A percentile compares a stretch with the other conserved stretches of the same genome.
These are phyloP conservation scores for Pseudolaguvia tuberculata DNA, from an alignment of 2,113 vertebrate genomes.

Conservation along the genomic window DNA sequence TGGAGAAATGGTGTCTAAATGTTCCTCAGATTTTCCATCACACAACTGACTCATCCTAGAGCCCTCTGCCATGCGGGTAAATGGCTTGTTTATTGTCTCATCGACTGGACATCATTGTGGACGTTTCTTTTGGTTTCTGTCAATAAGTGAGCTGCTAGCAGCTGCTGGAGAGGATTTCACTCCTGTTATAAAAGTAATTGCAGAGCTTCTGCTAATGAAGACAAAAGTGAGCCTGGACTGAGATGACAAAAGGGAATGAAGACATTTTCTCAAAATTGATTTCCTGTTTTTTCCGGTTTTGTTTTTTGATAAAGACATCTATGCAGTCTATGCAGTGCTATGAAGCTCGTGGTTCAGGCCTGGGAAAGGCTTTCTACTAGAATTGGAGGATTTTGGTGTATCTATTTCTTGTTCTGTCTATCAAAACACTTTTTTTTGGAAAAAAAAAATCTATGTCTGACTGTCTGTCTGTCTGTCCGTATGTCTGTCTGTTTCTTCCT, in stretches of 20 bases:
- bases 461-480: conserved; percentile 10
- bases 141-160: conserved; percentile 38
- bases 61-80: conserved; percentile 38
- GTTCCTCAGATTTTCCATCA: not conserved
- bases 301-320: conserved; percentile 2
- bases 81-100: conserved; percentile 45
- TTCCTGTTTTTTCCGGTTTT: conserved; percentile 30
- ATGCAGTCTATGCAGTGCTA: not conserved
- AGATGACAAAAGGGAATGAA: conserved; percentile 41
- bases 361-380: too few species aligned
- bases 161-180: conserved; percentile 18
- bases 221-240: conserved; percentile 45
- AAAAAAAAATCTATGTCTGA: not conserved
- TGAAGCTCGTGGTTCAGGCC: not conserved
- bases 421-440: too few species aligned
- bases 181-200: conserved; percentile 25
- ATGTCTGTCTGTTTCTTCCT: conserved; percentile 8
- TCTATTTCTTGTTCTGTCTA: not conserved
- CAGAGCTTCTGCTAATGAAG: conserved; percentile 51
- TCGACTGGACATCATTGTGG: conserved; percentile 28
- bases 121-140: conserved; percentile 49
- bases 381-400: too few species aligned
- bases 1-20: not conserved
- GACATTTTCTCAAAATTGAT: conserved; percentile 44
- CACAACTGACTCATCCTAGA: not conserved